Evolutionary conservation across 2,113 vertebrate genomes (phyloP).

Genomic region (Megaceryle torquata): DNA sequence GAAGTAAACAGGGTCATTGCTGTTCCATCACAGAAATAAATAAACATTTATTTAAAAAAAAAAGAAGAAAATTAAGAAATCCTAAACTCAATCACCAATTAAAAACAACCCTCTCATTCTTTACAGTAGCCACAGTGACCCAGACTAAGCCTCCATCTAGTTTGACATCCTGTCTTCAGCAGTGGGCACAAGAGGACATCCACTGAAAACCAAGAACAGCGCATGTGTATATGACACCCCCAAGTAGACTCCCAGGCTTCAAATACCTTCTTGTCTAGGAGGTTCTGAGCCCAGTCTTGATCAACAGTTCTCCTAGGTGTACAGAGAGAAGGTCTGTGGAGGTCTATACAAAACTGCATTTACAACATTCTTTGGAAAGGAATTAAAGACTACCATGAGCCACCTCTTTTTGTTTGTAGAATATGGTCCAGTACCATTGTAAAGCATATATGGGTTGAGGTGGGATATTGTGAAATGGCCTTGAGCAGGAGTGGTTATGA

Average conservation of each 20-base stretch:
- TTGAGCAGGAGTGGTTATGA: neutral
- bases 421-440: neutral
- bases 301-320: neutral
- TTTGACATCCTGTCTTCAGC: neutral
- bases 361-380: neutral
- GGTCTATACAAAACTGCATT: neutral
- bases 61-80: neutral
- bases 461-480: neutral
- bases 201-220: neutral
- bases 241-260: neutral
- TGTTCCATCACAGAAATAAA: neutral
- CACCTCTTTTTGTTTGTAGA: neutral
- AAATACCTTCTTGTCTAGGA: neutral
- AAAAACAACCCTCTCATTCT: neutral
- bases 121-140: neutral
- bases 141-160: too few relatives aligned
- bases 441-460: neutral
- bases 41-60: neutral
- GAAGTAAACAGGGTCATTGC: neutral
- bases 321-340: neutral
- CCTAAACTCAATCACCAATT: neutral
- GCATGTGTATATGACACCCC: neutral
- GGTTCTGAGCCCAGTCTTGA: neutral
- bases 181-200: neutral
- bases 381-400: neutral